Base-by-base conservation (phyloP, 2,888 invertebrate species). In the Spisula subtruncata region DNA sequence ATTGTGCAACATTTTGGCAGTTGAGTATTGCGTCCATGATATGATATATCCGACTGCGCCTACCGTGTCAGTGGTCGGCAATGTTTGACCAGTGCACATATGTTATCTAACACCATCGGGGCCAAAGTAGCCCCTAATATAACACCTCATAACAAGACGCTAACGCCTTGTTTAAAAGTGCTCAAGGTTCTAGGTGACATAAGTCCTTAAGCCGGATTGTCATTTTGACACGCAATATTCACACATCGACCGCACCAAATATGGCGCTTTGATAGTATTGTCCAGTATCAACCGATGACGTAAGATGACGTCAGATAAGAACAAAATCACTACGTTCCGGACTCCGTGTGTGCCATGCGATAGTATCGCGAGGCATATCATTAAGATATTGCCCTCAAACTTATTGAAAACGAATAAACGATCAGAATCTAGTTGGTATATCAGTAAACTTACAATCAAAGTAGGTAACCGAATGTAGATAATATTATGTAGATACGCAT, bases 251-350 rank as follows among this genome's bases (percentile, higher is more conserved):
- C 41, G 54, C 51, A 56, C 35, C 85, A 16, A 41, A 41, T 41
- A 35, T 85, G 56, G 54, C 56, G 79, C 85, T 20, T 56, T 41
- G 85, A 85, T 80, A 85, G 80, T 80, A 85, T 85, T 85, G 85
- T 85, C 80, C 54, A 54, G 41, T 85, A 80, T 79, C 79, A 79
- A 41, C 10, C 16, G 12, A 20, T 41, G 51, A 41, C 41, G 56
- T 35, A 25, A n/a, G 16, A 80, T 85, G 80, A 56, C 41, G 41
- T 80, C 56, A 85, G 79, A 80, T 54, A 79, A 54, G 25, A 5
- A 54, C 41, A 35, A 79, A 71, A 75, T 32, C 20, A 75, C 6
- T 0, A 0, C 32, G 75, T 32, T 75, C 75, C 32, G 32, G 32
- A 75, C 16, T n/a, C n/a, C n/a, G n/a, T n/a, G n/a, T n/a, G n/a